A percentile compares a stretch with the other conserved stretches of the same genome.
These are phyloP conservation scores for Trachymyrmex cornetzi DNA, from an alignment of 1,140 invertebrate species.

Conservation along the genomic window DNA sequence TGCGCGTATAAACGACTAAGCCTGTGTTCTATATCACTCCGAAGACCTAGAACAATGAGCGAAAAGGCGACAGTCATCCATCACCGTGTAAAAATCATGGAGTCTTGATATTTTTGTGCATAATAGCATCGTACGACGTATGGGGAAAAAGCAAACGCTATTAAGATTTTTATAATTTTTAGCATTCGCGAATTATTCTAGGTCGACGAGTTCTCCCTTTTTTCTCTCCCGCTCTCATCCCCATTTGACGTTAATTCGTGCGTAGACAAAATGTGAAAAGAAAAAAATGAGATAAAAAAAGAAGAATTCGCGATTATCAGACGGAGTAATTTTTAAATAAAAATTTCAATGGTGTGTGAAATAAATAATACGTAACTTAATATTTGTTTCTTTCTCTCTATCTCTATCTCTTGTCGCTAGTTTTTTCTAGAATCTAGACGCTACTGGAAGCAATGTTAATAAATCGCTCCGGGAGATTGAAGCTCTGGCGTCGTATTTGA, in stretches of 20 bases:
- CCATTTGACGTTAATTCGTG: not conserved
- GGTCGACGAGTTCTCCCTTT: not conserved
- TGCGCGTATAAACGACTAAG: conserved; percentile 37
- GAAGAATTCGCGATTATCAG: conserved; percentile 10
- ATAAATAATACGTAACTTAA: conserved; percentile 70
- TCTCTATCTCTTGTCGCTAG: conserved; percentile 56
- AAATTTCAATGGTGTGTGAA: conserved; percentile 53
- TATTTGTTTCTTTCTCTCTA: conserved; percentile 55
- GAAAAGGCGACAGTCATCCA: conserved; percentile 1
- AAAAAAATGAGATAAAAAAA: not conserved
- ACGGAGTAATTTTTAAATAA: conserved; percentile 39
- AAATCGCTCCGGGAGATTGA: not conserved
- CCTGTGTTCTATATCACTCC: conserved; percentile 8
- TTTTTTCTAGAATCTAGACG: conserved; percentile 51
- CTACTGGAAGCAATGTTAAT: conserved; percentile 12
- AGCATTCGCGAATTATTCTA: conserved; percentile 24
- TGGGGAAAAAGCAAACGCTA: not conserved
- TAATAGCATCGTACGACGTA: not conserved
- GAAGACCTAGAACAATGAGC: conserved; percentile 31
- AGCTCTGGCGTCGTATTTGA: conserved; percentile 24
- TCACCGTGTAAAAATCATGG: not conserved
- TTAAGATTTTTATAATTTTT: conserved; percentile 16
- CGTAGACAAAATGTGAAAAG: conserved; percentile 29
- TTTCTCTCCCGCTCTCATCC: not conserved
- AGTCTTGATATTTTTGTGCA: not conserved